A percentile compares a stretch with the other conserved stretches of the same genome.
Evolutionary conservation across 1,140 invertebrate species (phyloP).

Genomic region (Conus betulinus): DNA sequence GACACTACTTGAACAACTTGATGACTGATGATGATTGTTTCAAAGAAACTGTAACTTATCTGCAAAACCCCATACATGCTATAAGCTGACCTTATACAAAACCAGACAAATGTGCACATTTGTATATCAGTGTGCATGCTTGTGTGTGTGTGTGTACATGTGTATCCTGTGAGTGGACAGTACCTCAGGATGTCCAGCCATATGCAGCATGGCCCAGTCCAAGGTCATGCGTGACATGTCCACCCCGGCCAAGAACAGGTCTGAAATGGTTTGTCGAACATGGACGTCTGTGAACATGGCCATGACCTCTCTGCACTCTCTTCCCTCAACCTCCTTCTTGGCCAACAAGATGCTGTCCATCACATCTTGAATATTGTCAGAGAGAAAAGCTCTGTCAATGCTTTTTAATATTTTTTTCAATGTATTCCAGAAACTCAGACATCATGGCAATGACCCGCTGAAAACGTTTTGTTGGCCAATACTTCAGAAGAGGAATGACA

Average conservation of each 20-base stretch:
- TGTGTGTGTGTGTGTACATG: background rate
- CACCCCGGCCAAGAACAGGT: background rate
- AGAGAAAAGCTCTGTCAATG: background rate
- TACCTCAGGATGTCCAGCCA: background rate
- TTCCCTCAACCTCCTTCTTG: background rate
- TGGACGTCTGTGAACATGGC: background rate
- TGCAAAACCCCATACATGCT: too few species aligned
- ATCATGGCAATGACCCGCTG: background rate
- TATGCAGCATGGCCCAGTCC: constrained; percentile 5
- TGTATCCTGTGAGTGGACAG: background rate
- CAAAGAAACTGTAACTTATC: too few species aligned
- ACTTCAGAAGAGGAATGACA: background rate
- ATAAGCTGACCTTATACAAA: too few species aligned
- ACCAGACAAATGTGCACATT: background rate
- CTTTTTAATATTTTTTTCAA: background rate
- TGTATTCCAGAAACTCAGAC: background rate
- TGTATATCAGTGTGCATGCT: background rate
- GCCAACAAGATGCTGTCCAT: constrained; percentile 26
- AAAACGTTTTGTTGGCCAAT: constrained; percentile 1
- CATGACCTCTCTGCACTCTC: constrained; percentile 1
- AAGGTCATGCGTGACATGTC: constrained; percentile 7
- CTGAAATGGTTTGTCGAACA: background rate
- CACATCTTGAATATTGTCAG: background rate
- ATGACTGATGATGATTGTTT: too few species aligned
- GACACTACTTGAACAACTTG: too few species aligned